phyloP scores from a whole-genome alignment of 2,797 vertebrate species.

The Amazona finschi region DNA sequence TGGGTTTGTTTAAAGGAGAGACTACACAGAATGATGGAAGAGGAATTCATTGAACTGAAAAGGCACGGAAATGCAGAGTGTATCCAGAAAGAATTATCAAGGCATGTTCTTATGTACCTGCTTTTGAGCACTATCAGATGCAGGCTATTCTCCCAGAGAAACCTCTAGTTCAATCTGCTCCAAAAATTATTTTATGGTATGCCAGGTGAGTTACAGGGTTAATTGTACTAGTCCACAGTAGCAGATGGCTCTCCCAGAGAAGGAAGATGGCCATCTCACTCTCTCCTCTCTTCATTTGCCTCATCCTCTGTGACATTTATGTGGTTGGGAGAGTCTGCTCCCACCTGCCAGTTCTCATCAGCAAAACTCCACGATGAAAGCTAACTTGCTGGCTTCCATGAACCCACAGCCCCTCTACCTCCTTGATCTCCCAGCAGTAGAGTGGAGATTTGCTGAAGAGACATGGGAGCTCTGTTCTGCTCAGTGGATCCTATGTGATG shows the following conservation, averaged over 20 bases:
- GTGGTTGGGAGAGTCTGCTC: background rate
- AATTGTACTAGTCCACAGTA: background rate
- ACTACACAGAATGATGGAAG: background rate
- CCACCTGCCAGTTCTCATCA: background rate
- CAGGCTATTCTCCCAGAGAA: background rate
- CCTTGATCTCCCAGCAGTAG: background rate
- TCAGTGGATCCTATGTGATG: background rate
- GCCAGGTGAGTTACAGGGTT: background rate
- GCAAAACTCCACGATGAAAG: background rate
- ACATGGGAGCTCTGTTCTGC: background rate
- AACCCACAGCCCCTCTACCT: background rate
- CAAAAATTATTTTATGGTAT: background rate
- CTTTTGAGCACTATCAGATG: background rate
- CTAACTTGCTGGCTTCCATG: background rate
- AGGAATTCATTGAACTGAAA: background rate
- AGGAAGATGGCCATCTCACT: background rate
- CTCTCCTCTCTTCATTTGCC: background rate
- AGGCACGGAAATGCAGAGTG: background rate
- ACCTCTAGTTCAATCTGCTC: background rate
- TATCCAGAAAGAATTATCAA: background rate
- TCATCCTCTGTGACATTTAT: background rate
- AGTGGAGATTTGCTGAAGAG: background rate
- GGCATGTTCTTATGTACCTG: background rate
- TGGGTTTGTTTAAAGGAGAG: background rate
- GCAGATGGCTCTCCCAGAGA: background rate